Evolutionary conservation across 2,797 vertebrate species (phyloP).

Genomic region (Oreonectes daqikongensis): DNA sequence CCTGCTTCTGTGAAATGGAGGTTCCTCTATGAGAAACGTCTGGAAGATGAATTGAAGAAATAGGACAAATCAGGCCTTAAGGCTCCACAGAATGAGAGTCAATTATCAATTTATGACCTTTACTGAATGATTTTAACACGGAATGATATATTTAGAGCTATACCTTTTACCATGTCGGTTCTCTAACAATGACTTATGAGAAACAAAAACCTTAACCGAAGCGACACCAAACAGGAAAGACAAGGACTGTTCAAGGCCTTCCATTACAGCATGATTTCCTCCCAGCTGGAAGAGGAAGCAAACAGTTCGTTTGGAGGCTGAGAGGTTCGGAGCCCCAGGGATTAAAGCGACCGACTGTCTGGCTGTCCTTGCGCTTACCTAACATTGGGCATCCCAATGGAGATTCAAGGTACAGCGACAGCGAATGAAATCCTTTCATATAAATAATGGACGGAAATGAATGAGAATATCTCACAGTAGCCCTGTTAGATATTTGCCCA

Average conservation of each 20-base stretch:
- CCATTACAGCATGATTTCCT: slow-evolving; percentile 26
- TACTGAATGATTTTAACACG: slow-evolving; percentile 57
- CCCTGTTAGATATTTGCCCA: slow-evolving; percentile 57
- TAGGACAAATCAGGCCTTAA: slow-evolving; percentile 75
- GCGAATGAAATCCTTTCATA: slow-evolving; percentile 43
- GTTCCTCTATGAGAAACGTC: slow-evolving; percentile 63
- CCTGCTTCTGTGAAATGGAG: slow-evolving; percentile 73
- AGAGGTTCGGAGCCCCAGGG: slow-evolving; percentile 31
- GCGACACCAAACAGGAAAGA: slow-evolving; percentile 36
- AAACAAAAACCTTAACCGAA: slow-evolving; percentile 49
- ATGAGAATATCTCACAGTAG: slow-evolving; percentile 52
- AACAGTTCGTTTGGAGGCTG: slow-evolving; percentile 36
- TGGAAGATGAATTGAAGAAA: slow-evolving; percentile 72
- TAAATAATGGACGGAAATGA: slow-evolving; percentile 58
- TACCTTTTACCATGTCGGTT: slow-evolving; percentile 41
- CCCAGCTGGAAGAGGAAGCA: slow-evolving; percentile 50
- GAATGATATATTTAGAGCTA: slow-evolving; percentile 55
- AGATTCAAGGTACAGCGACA: slow-evolving; percentile 50
- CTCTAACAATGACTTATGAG: slow-evolving; percentile 37
- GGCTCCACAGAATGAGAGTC: slow-evolving; percentile 68
- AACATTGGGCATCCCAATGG: slow-evolving; percentile 30
- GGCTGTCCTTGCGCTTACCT: slow-evolving; percentile 43
- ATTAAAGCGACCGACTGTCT: slow-evolving; percentile 32
- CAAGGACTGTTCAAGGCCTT: slow-evolving; percentile 47
- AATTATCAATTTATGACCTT: slow-evolving; percentile 65